phyloP scores from a whole-genome alignment of 2,888 invertebrate genomes.

The Gastrophysa polygoni region DNA sequence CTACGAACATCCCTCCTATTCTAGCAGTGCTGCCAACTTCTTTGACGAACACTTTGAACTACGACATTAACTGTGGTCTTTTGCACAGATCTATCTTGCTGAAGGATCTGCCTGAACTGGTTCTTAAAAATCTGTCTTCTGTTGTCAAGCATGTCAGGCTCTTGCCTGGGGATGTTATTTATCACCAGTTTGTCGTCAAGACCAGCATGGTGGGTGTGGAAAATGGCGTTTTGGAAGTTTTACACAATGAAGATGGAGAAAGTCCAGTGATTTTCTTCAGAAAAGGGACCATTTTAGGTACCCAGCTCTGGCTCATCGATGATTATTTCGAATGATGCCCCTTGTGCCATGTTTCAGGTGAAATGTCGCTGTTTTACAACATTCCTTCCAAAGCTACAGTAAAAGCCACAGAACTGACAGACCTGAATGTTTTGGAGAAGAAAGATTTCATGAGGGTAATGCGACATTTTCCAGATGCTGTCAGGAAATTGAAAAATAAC shows the following conservation, averaged over 20 bases:
- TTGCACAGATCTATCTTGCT: slow-evolving; percentile 62
- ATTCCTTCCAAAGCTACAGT: slow-evolving; percentile 62
- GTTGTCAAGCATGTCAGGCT: slow-evolving; percentile 63
- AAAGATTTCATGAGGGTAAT: slow-evolving; percentile 38
- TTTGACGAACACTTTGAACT: slow-evolving; percentile 62
- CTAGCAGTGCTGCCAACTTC: slow-evolving; percentile 59
- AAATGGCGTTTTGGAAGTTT: slow-evolving; percentile 61
- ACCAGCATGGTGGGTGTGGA: slow-evolving; percentile 64
- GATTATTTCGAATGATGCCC: too few species aligned
- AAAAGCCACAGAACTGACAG: slow-evolving; percentile 62
- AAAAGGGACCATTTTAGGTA: slow-evolving; percentile 61
- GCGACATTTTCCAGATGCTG: slow-evolving; percentile 31
- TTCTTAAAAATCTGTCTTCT: slow-evolving; percentile 61
- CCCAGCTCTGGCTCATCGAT: neutral
- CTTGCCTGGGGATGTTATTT: slow-evolving; percentile 62
- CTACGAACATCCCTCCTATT: slow-evolving; percentile 60
- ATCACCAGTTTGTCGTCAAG: slow-evolving; percentile 61
- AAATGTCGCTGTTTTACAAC: slow-evolving; percentile 61
- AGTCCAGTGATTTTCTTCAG: slow-evolving; percentile 63
- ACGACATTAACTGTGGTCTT: slow-evolving; percentile 62
- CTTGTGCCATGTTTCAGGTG: slow-evolving; percentile 45
- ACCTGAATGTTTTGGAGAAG: slow-evolving; percentile 56
- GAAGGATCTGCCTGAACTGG: slow-evolving; percentile 62
- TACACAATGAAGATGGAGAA: slow-evolving; percentile 63
- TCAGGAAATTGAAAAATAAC: slow-evolving; percentile 24